phyloP scores from a whole-genome alignment of 2,113 vertebrate genomes.

The Baryphthengus martii region DNA sequence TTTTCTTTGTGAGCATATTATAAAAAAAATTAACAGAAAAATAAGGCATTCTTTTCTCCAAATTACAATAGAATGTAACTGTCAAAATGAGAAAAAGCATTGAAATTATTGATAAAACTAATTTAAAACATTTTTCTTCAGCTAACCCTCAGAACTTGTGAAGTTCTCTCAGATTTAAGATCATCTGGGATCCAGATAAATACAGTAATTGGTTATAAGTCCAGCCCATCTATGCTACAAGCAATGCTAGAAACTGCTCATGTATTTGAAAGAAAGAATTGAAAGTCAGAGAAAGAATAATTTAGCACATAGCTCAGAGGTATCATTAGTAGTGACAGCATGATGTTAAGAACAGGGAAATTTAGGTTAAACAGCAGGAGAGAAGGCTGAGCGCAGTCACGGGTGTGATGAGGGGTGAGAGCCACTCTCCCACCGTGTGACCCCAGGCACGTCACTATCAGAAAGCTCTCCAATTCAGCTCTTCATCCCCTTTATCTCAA shows the following conservation, averaged over 20 bases:
- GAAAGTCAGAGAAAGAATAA: constrained; percentile 55
- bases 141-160: constrained; percentile 1
- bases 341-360: constrained; percentile 42
- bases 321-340: constrained; percentile 17
- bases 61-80: not conserved
- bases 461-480: not conserved
- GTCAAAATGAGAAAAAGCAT: not conserved
- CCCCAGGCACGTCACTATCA: not conserved
- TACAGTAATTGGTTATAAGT: constrained; percentile 35
- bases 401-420: not conserved
- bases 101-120: constrained; percentile 58
- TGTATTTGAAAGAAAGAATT: constrained; percentile 43
- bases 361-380: constrained; percentile 49
- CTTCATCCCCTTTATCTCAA: not conserved
- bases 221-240: not conserved
- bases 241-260: constrained; percentile 18
- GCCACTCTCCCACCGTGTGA: rapidly evolving
- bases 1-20: not conserved
- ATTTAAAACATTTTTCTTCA: constrained; percentile 41
- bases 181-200: constrained; percentile 27
- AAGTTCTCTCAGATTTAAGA: constrained; percentile 10
- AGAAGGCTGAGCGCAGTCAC: not conserved
- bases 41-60: not conserved
- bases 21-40: not conserved
- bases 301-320: constrained; percentile 46